phyloP scores from a whole-genome alignment of 2,888 invertebrate species.

The Teinopalpus imperialis region DNA sequence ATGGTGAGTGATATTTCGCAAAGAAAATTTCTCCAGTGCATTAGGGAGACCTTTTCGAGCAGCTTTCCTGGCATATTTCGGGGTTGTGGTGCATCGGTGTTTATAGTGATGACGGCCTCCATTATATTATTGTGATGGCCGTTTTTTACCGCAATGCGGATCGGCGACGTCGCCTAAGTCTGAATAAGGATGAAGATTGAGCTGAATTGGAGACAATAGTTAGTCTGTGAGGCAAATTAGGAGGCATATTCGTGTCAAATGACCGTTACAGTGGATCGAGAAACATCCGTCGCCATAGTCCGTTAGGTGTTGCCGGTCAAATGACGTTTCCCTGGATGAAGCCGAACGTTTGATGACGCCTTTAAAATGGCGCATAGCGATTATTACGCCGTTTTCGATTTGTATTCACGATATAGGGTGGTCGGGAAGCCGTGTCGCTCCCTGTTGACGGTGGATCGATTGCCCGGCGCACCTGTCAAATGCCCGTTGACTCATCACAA shows the following conservation, averaged over 20 bases:
- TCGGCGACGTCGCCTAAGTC: slow-evolving; percentile 48
- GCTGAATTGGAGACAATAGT: slow-evolving; percentile 32
- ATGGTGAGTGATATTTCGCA: slow-evolving; percentile 80
- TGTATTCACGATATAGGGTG: slow-evolving; percentile 31
- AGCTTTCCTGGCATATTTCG: slow-evolving; percentile 65
- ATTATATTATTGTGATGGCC: slow-evolving; percentile 81
- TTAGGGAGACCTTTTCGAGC: slow-evolving; percentile 51
- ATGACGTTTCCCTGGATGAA: slow-evolving; percentile 56
- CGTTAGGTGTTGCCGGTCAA: slow-evolving; percentile 66
- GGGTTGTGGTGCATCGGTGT: slow-evolving; percentile 73
- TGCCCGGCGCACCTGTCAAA: slow-evolving; percentile 74
- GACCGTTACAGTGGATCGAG: slow-evolving; percentile 50
- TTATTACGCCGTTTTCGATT: slow-evolving; percentile 16
- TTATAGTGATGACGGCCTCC: slow-evolving; percentile 81
- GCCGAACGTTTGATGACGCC: slow-evolving; percentile 48
- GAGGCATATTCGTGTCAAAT: slow-evolving; percentile 33
- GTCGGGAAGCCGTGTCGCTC: slow-evolving; percentile 48
- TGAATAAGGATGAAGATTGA: slow-evolving; percentile 37
- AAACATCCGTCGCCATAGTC: slow-evolving; percentile 71
- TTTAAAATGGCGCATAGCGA: slow-evolving; percentile 47
- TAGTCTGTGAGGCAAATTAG: slow-evolving; percentile 35
- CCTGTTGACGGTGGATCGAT: slow-evolving; percentile 73
- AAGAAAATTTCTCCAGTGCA: slow-evolving; percentile 65
- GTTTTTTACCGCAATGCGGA: slow-evolving; percentile 82
- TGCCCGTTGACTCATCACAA: slow-evolving; percentile 75